These are phyloP conservation scores for Conopomorpha cramerella DNA, from an alignment of 1,140 invertebrate genomes.

Conservation along the genomic window DNA sequence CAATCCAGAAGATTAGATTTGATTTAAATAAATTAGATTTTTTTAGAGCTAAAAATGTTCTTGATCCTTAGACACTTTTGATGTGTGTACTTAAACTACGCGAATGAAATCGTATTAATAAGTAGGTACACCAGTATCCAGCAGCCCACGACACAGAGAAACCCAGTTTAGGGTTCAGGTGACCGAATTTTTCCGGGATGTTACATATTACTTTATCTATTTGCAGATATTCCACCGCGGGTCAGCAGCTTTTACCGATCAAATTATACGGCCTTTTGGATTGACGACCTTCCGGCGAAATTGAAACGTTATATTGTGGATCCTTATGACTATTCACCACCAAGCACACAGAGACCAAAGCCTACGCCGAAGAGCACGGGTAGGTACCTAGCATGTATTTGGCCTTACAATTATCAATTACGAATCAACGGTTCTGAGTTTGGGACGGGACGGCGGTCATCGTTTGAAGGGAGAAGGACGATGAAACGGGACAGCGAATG, in stretches of 20 bases:
- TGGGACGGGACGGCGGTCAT: no score
- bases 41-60: no score
- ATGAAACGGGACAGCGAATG: no score
- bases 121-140: no score
- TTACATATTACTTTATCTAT: slow-evolving; percentile 2
- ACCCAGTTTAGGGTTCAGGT: no score
- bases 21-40: no score
- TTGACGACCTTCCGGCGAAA: slow-evolving; percentile 68
- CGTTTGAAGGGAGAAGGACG: no score
- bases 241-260: slow-evolving; percentile 67
- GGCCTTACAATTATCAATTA: not conserved
- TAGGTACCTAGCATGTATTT: slow-evolving; percentile 7
- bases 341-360: slow-evolving; percentile 24
- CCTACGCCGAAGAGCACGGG: slow-evolving; percentile 18
- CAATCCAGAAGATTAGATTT: no score
- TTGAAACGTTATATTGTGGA: slow-evolving; percentile 44
- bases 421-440: not conserved
- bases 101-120: no score
- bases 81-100: no score
- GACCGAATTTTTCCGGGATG: slow-evolving; percentile 1
- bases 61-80: no score
- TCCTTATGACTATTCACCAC: slow-evolving; percentile 29
- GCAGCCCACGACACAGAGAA: no score
- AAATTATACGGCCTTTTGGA: slow-evolving; percentile 74
- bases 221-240: slow-evolving; percentile 69